Evolutionary conservation across 2,888 invertebrate genomes (phyloP).

Genomic region (Charanyca ferruginea): DNA sequence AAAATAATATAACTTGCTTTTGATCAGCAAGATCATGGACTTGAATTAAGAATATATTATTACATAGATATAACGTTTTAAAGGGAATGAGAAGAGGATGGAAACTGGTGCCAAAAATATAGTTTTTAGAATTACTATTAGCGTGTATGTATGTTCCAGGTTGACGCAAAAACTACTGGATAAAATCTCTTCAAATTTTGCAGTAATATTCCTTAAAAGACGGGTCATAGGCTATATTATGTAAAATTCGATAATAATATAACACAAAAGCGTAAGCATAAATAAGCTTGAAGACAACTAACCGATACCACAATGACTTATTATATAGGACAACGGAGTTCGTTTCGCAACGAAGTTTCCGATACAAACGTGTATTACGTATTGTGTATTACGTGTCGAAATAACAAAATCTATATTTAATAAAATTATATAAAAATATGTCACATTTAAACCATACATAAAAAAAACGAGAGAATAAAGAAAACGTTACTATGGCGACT

Average conservation of each 20-base stretch:
- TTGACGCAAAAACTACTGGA: too few relatives aligned
- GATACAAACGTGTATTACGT: constrained; percentile 6
- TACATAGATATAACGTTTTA: not conserved
- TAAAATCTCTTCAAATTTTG: too few relatives aligned
- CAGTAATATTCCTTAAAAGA: too few relatives aligned
- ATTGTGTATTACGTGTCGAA: too few relatives aligned
- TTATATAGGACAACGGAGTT: constrained; percentile 54
- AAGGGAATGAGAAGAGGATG: too few relatives aligned
- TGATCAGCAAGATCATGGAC: not conserved
- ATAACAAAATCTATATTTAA: constrained; percentile 33
- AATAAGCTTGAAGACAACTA: constrained; percentile 60
- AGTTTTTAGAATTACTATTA: too few relatives aligned
- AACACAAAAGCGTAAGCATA: constrained; percentile 57
- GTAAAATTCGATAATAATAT: constrained; percentile 14
- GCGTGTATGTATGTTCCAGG: too few relatives aligned
- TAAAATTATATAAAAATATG: not conserved
- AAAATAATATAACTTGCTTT: constrained; percentile 2
- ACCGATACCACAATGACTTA: constrained; percentile 45
- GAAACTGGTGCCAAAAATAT: too few relatives aligned
- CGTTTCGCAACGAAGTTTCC: constrained; percentile 61
- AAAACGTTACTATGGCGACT: too few relatives aligned
- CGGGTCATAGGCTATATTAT: too few relatives aligned
- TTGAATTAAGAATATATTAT: not conserved
- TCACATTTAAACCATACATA: too few relatives aligned
- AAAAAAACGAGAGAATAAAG: too few relatives aligned